phyloP scores from a whole-genome alignment of 2,797 vertebrate genomes.

The Pagetopsis macropterus region DNA sequence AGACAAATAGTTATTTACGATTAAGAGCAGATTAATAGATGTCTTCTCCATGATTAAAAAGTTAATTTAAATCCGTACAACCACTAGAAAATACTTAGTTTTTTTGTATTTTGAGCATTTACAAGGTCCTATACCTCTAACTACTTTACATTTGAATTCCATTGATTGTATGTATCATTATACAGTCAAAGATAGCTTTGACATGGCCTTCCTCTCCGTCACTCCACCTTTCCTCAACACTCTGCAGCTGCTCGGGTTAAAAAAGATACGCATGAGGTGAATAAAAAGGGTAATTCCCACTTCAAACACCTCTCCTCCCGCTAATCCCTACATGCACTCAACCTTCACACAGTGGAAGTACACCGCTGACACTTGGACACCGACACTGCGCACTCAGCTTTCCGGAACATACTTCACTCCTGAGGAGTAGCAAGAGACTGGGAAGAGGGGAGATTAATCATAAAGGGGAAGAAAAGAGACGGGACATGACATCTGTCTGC shows the following conservation, averaged over 20 bases:
- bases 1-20: no score
- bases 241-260: slow-evolving; percentile 57
- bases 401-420: slow-evolving; percentile 45
- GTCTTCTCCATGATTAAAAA: no score
- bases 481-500: slow-evolving; percentile 29
- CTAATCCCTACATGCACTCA: slow-evolving; percentile 71
- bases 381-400: slow-evolving; percentile 56
- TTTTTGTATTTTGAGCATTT: no score
- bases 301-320: slow-evolving; percentile 68
- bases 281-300: slow-evolving; percentile 67
- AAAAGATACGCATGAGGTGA: slow-evolving; percentile 63
- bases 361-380: slow-evolving; percentile 61
- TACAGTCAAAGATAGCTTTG: slow-evolving; percentile 8
- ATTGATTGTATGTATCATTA: slow-evolving; percentile 22
- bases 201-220: slow-evolving; percentile 10
- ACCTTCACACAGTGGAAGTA: slow-evolving; percentile 56
- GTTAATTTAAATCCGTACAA: no score
- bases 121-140: no score
- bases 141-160: not conserved
- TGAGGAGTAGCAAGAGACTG: slow-evolving; percentile 39
- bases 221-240: slow-evolving; percentile 14
- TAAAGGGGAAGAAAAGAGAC: slow-evolving; percentile 11
- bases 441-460: slow-evolving; percentile 47
- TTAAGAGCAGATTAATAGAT: no score
- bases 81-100: no score